Evolutionary conservation across 2,113 vertebrate species (phyloP).

Genomic region (Gavia stellata): DNA sequence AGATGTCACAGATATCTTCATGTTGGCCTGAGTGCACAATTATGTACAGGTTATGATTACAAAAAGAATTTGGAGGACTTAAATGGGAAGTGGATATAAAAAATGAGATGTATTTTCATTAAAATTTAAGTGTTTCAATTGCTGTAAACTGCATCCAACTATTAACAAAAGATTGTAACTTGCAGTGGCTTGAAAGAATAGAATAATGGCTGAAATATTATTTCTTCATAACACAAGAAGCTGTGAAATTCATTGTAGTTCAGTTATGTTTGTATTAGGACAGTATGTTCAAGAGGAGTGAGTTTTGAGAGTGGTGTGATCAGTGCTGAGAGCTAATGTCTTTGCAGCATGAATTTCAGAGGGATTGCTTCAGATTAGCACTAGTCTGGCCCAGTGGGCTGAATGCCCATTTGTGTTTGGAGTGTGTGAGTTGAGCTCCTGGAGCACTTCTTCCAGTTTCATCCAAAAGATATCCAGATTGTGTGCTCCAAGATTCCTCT

Average conservation of each 20-base stretch:
- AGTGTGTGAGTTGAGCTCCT: neutral
- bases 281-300: neutral
- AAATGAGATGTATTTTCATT: neutral
- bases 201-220: neutral
- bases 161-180: neutral
- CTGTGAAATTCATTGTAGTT: neutral
- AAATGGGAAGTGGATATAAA: neutral
- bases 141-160: neutral
- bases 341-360: neutral
- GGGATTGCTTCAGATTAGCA: neutral
- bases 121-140: neutral
- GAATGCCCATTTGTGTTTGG: neutral
- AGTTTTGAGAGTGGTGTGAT: neutral
- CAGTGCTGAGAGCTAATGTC: neutral
- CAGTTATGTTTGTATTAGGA: neutral
- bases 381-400: neutral
- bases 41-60: neutral
- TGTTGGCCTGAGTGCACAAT: neutral
- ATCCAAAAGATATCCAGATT: neutral
- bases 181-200: neutral
- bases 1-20: neutral
- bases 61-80: neutral
- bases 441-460: neutral
- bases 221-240: neutral
- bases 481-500: neutral